Evolutionary conservation across 2,113 vertebrate genomes (phyloP).

Genomic region (Narcine bancroftii): DNA sequence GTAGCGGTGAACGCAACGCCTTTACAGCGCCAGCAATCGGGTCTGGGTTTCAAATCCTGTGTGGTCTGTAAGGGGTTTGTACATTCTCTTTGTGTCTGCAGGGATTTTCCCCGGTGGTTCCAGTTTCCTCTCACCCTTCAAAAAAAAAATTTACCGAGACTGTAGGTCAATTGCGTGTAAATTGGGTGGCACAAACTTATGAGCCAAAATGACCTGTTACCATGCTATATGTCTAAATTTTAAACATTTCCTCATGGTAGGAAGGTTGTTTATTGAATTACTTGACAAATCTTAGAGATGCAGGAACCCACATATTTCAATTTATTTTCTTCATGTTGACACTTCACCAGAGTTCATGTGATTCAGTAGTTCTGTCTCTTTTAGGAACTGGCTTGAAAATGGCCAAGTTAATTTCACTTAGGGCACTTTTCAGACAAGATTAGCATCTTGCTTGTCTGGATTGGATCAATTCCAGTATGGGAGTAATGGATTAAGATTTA

Average conservation of each 20-base stretch:
- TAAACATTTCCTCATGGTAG: neutral
- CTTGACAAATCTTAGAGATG: neutral
- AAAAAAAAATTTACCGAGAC: too few species aligned
- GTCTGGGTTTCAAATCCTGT: too few species aligned
- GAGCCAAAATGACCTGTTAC: too few species aligned
- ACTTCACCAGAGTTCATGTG: neutral
- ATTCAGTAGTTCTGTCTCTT: neutral
- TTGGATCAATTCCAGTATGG: neutral
- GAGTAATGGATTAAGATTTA: slow-evolving; percentile 32
- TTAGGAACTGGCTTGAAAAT: neutral
- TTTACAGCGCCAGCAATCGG: too few species aligned
- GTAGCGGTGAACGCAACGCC: too few species aligned
- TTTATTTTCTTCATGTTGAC: neutral
- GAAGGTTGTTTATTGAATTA: neutral
- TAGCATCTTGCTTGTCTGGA: neutral
- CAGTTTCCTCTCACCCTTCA: too few species aligned
- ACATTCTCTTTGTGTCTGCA: too few species aligned
- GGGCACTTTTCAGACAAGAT: slow-evolving; percentile 14
- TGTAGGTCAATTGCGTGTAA: too few species aligned
- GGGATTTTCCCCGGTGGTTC: too few species aligned
- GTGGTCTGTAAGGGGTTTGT: too few species aligned
- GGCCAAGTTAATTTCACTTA: neutral
- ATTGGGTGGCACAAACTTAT: too few species aligned
- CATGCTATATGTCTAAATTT: too few species aligned
- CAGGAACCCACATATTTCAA: neutral